phyloP scores from a whole-genome alignment of 2,113 vertebrate species.

The Tilapia sparmanii region DNA sequence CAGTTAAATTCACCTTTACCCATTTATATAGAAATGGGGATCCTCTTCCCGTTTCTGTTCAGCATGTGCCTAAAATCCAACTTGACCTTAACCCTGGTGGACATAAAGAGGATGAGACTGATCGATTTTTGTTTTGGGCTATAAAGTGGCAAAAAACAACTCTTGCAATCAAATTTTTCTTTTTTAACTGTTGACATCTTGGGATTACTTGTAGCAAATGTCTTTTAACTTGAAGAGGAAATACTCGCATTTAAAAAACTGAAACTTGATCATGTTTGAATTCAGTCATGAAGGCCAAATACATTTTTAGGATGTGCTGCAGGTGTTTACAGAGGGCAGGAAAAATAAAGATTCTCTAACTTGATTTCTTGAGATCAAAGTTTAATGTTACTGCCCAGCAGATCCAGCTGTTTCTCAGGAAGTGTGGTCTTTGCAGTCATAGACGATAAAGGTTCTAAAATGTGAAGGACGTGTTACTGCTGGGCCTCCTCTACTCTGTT shows the following conservation, averaged over 20 bases:
- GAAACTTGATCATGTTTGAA: neutral
- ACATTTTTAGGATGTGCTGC: fast-evolving
- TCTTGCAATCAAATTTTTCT: neutral
- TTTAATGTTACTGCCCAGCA: neutral
- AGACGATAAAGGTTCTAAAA: neutral
- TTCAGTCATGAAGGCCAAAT: neutral
- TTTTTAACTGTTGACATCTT: neutral
- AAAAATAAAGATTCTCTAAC: neutral
- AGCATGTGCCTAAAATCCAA: neutral
- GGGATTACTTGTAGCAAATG: neutral
- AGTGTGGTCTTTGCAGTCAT: neutral
- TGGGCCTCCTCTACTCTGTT: neutral
- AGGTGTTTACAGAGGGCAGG: neutral
- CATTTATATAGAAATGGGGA: neutral
- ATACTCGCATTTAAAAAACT: neutral
- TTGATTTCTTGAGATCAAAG: neutral
- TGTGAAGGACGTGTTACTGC: neutral
- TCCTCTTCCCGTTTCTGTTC: neutral
- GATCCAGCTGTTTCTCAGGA: neutral
- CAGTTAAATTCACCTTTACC: neutral
- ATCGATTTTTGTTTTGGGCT: neutral
- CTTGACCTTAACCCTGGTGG: neutral
- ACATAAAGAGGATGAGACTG: neutral
- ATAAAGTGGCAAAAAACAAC: neutral
- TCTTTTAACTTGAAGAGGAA: neutral